phyloP scores from a whole-genome alignment of 1,140 invertebrate species.

The Caerostris extrusa region DNA sequence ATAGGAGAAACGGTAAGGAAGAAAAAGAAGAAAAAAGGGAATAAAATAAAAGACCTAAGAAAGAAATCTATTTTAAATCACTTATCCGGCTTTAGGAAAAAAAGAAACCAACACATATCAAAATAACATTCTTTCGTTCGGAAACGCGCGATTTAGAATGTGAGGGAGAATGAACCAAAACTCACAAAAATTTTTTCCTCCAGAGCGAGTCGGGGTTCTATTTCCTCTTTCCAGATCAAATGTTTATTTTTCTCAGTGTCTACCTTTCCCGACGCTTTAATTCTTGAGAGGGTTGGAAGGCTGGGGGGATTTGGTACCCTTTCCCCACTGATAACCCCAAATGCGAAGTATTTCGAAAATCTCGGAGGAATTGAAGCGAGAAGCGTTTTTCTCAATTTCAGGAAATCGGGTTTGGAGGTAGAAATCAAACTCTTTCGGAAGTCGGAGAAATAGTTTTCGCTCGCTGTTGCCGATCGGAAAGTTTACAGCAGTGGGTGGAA shows the following conservation, averaged over 20 bases:
- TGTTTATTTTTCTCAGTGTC: slow-evolving; percentile 59
- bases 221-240: slow-evolving; percentile 44
- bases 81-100: not conserved
- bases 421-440: not conserved
- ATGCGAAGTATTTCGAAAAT: slow-evolving; percentile 42
- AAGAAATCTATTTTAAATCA: slow-evolving; percentile 1
- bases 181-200: not conserved
- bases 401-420: not conserved
- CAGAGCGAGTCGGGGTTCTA: not conserved
- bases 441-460: too few relatives aligned
- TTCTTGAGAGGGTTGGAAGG: not conserved
- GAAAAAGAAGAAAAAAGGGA: not conserved
- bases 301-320: not conserved
- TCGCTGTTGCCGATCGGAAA: not conserved
- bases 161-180: not conserved
- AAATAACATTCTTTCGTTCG: not conserved
- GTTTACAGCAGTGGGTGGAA: not conserved
- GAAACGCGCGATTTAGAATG: slow-evolving; percentile 2
- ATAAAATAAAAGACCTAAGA: not conserved
- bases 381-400: not conserved
- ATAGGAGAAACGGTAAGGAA: not conserved
- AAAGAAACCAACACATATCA: slow-evolving; percentile 5
- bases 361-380: not conserved
- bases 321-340: slow-evolving; percentile 3
- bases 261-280: slow-evolving; percentile 20